Evolutionary conservation across 64 coral and sea anemone genomes (phyloP), one percentile per base, ranked within the genome.

Genomic region (Dendrophyllia cribrosa): DNA sequence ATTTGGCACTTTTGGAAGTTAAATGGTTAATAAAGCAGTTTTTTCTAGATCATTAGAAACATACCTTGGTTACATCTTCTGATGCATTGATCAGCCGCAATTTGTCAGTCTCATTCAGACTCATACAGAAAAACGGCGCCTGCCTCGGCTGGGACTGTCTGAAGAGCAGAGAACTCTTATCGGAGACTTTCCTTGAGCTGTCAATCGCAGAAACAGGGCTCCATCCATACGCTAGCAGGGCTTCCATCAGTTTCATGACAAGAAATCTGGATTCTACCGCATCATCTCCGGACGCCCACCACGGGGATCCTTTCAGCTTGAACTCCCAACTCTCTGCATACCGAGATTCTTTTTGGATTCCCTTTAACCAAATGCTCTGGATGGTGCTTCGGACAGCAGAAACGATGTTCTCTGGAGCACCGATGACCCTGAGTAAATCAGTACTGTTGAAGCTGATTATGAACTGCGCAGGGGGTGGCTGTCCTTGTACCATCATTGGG

Each of bases 61-160:
- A 34, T 47, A 96, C 69, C 70, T 94, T 66, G 44, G 44, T 56
- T 9, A 96, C 59, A 34, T 98, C 82, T 20, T 90, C 77, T 87
- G 94, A 83, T 67, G 94, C 88, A 91, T 96, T 96, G 51, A 98
- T 98, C 49, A 96, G 77, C 4, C 97, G 90, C 66, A 98, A 5
- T 58, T 98, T 98, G 94, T 96, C 93, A 43, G 90, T 56, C 26
- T 98, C 97, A 87, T 92, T 88, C 52, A 98, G 73, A 58, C 93
- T 93, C 20, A 98, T 60, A 49, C 94, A 98, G 66, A 98, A 91
- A 24, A 98, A 70, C 7, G 87, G 83, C 21, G 85, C 79, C 49
- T 81, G 95, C 20, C 66, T 55, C 1, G 94, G 94, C 20, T 88
- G 90, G 5, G 82, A 93, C 56, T 77, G 59, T 43, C 70, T 90